Evolutionary conservation across 2,888 invertebrate species (phyloP), one percentile per base, ranked within the genome.

Genomic region (Sinodicranocentrus sp.): DNA sequence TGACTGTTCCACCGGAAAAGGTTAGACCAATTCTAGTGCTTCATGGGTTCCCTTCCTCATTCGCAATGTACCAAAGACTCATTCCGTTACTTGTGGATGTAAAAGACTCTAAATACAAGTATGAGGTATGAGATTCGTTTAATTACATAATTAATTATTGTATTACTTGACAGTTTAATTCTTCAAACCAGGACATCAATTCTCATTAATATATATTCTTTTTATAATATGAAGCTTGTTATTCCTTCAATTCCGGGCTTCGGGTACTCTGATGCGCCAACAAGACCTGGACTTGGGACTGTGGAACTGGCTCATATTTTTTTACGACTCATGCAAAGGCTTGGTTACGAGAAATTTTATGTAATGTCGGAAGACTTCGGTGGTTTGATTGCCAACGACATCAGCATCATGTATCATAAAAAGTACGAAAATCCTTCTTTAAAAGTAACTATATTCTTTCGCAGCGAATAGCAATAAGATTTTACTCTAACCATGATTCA

Each of bases 301-400:
- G 84, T 85, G 2, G 92, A 94, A 88, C 92, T 93, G 63, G 92
- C 93, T 0, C 91, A 93, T 0, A 90, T 94, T 59, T 92, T 95
- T 89, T 92, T 92, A 75, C 94, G 94, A 89, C 91, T 96, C 67
- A 95, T 95, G 95, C 90, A 92, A 44, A 91, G 94, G 19, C 91
- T 96, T 0, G 94, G 94, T 0, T 92, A 92, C 89, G 90, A 93
- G 65, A 91, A 93, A 89, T 96, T 92, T 90, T 94, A 94, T 90
- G 90, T 93, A 0, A 95, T 92, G 86, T 92, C 92, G 5, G 92
- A 92, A 1, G 92, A 93, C 88, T 93, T 92, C 92, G 97, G 97
- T 0, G 91, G 94, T 0, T 5, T 92, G 0, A 93, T 96, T 54
- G 93, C 92, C 0, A 90, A 92, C 0, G 89, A 91, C n/a, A 91